phyloP scores from a whole-genome alignment of 2,113 vertebrate genomes.

The Pterocles gutturalis region DNA sequence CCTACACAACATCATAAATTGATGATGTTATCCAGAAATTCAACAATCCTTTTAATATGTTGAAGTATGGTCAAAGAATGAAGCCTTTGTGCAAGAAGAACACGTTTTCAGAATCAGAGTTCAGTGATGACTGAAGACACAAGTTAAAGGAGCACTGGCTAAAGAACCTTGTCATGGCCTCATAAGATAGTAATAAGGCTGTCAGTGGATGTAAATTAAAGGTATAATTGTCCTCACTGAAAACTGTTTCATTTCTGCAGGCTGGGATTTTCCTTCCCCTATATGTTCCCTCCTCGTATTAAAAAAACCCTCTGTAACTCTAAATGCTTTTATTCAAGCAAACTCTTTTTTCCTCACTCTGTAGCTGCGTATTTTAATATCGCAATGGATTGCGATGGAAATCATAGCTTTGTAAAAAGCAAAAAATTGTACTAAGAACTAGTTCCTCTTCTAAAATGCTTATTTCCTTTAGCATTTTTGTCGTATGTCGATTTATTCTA shows the following conservation, averaged over 20 bases:
- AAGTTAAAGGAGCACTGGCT: background rate
- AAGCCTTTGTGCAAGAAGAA: background rate
- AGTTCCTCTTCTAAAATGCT: background rate
- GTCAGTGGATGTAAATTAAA: slow-evolving; percentile 5
- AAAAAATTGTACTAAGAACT: background rate
- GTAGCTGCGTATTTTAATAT: background rate
- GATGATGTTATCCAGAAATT: background rate
- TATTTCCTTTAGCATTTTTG: slow-evolving; percentile 10
- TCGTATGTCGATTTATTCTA: slow-evolving; percentile 31
- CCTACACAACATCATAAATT: background rate
- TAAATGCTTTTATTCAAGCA: background rate
- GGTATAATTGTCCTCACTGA: background rate
- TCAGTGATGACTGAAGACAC: background rate
- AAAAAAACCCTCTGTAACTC: background rate
- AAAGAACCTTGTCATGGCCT: background rate
- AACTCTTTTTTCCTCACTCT: background rate
- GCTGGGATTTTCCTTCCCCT: background rate
- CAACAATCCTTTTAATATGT: background rate
- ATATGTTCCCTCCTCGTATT: background rate
- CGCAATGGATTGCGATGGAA: background rate
- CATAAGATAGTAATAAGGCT: background rate
- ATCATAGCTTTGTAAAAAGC: background rate
- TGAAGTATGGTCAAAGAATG: background rate
- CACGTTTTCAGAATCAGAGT: background rate
- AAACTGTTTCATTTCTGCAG: background rate